A percentile compares a stretch with the other conserved stretches of the same genome.
Conservation (phyloP, 1,140 invertebrate genomes). For the Camponotus vicinus region DNA sequence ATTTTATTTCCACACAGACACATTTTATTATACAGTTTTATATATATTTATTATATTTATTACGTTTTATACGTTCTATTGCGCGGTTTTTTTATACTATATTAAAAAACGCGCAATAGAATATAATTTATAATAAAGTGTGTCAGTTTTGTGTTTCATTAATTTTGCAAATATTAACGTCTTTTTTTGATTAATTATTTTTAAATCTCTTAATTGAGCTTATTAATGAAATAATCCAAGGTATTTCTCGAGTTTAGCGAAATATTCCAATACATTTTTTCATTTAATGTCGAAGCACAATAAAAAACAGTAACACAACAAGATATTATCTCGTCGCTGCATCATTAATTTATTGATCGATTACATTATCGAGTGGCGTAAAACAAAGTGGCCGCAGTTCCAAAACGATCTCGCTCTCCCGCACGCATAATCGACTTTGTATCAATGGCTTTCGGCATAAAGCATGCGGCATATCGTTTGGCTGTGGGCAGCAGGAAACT, state of each 20-base stretch:
- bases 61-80: too few relatives aligned
- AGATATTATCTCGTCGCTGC: not conserved
- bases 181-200: constrained; percentile 1
- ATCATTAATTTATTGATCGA: not conserved
- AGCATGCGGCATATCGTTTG: constrained; percentile 38
- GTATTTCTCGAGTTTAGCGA: too few relatives aligned
- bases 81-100: too few relatives aligned
- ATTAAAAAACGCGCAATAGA: too few relatives aligned
- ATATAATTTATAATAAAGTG: too few relatives aligned
- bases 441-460: constrained; percentile 38
- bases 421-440: constrained; percentile 45
- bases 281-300: not conserved
- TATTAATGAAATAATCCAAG: too few relatives aligned
- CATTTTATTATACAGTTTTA: too few relatives aligned
- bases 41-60: too few relatives aligned
- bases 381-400: constrained; percentile 21
- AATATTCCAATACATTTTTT: too few relatives aligned
- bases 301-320: not conserved
- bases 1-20: too few relatives aligned
- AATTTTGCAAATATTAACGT: not conserved
- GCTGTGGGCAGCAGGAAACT: constrained; percentile 13
- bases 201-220: not conserved
- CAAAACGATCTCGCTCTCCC: constrained; percentile 29
- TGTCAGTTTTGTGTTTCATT: not conserved
- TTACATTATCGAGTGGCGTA: constrained; percentile 35